A percentile compares a stretch with the other conserved stretches of the same genome.
phyloP scores from a whole-genome alignment of 2,888 invertebrate species.

The Alitta virens region DNA sequence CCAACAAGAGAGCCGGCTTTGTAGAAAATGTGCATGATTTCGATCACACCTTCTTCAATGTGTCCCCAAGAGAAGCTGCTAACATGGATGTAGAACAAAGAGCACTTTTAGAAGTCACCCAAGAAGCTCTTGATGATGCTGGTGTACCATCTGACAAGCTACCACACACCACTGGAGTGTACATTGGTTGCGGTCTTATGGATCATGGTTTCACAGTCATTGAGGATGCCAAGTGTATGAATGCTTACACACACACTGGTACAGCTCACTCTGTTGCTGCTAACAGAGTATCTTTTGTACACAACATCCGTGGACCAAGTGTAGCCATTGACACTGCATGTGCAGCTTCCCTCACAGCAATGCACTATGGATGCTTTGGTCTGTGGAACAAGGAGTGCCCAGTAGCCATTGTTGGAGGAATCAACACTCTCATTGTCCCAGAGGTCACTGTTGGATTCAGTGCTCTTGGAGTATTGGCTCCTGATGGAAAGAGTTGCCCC shows the following conservation, averaged over 20 bases:
- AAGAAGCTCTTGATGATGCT: slow-evolving; percentile 25
- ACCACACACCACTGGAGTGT: slow-evolving; percentile 20
- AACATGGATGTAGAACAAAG: slow-evolving; percentile 26
- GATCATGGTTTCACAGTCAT: slow-evolving; percentile 13
- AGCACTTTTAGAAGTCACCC: slow-evolving; percentile 26
- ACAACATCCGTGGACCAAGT: slow-evolving; percentile 45
- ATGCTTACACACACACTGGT: slow-evolving; percentile 23
- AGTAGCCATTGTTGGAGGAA: slow-evolving; percentile 43
- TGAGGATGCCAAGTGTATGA: slow-evolving; percentile 18
- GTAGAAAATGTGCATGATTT: slow-evolving; percentile 18
- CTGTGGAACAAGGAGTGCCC: slow-evolving; percentile 24
- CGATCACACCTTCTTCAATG: slow-evolving; percentile 28
- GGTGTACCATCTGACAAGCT: slow-evolving; percentile 18
- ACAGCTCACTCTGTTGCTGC: slow-evolving; percentile 30
- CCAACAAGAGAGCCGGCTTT: slow-evolving; percentile 13
- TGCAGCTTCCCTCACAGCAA: slow-evolving; percentile 35
- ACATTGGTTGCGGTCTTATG: slow-evolving; percentile 22
- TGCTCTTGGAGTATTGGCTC: slow-evolving; percentile 42
- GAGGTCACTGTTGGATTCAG: slow-evolving; percentile 38
- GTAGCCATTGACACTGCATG: slow-evolving; percentile 48
- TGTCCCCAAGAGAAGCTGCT: slow-evolving; percentile 25
- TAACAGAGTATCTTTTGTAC: slow-evolving; percentile 37
- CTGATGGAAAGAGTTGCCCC: slow-evolving; percentile 46
- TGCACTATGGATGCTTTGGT: slow-evolving; percentile 24
- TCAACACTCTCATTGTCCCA: slow-evolving; percentile 41